phyloP scores from a whole-genome alignment of 2,113 vertebrate genomes.

The Heterotis niloticus region DNA sequence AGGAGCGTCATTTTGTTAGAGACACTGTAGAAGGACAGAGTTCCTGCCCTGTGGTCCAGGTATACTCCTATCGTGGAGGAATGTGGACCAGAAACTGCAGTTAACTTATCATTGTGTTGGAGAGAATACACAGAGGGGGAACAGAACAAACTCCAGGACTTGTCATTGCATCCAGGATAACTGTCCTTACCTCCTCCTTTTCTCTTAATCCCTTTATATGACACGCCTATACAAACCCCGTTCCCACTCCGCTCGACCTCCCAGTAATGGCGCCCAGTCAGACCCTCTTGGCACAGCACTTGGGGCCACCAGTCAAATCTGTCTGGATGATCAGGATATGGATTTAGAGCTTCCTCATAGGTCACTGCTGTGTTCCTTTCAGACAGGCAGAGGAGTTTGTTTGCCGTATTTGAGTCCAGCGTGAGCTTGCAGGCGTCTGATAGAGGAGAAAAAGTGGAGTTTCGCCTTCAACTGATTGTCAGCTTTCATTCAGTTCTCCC shows the following conservation, averaged over 20 bases:
- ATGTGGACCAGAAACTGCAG: background rate
- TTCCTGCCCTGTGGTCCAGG: background rate
- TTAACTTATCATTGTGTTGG: background rate
- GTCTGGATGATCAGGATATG: background rate
- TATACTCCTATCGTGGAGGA: background rate
- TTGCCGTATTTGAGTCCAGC: background rate
- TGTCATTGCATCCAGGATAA: background rate
- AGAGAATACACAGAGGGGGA: background rate
- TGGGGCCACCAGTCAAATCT: background rate
- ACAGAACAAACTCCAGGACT: constrained; percentile 5
- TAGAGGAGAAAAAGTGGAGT: background rate
- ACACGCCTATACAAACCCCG: background rate
- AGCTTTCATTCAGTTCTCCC: background rate
- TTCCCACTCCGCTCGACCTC: background rate
- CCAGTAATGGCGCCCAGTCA: background rate
- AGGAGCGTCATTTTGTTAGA: too few species aligned
- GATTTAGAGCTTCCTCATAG: background rate
- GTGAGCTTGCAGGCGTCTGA: background rate
- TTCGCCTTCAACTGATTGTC: too few species aligned
- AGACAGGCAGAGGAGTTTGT: background rate
- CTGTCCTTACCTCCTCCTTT: background rate
- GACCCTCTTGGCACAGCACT: background rate
- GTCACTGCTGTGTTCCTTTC: background rate
- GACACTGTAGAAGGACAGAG: too few species aligned
- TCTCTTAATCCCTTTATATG: background rate